phyloP scores from a whole-genome alignment of 37 sponge, comb jelly and placozoan species.

The Eunapius fragilis region DNA sequence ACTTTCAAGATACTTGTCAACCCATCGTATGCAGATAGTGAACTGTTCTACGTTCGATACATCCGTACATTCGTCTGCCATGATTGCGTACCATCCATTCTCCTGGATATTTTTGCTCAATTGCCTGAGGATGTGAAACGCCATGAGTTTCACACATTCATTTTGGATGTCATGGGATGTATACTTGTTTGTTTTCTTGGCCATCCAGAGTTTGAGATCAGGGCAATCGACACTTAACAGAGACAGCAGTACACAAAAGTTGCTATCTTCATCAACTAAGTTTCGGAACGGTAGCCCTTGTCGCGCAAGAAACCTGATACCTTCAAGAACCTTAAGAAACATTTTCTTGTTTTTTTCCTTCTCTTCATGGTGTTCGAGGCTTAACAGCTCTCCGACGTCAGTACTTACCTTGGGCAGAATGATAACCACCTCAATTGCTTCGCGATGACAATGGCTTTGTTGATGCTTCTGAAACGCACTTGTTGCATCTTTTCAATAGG shows the following conservation, averaged over 20 bases:
- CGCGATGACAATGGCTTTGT: constrained; percentile 67
- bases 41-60: constrained; percentile 76
- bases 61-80: constrained; percentile 87
- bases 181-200: constrained; percentile 67
- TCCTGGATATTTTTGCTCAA: constrained; percentile 33
- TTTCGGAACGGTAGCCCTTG: constrained; percentile 77
- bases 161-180: constrained; percentile 77
- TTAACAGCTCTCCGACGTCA: constrained; percentile 67
- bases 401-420: constrained; percentile 29
- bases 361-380: constrained; percentile 19
- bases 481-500: constrained; percentile 80
- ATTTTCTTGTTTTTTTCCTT: constrained; percentile 57
- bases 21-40: constrained; percentile 60
- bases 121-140: constrained; percentile 61
- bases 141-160: constrained; percentile 78
- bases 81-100: constrained; percentile 49
- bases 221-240: constrained; percentile 42
- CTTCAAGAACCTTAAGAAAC: constrained; percentile 56
- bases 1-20: constrained; percentile 34
- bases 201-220: constrained; percentile 59
- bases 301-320: constrained; percentile 67
- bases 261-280: constrained; percentile 53
- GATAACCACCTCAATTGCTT: constrained; percentile 59
- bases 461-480: constrained; percentile 71
- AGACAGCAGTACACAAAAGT: constrained; percentile 60